Conservation (phyloP, 1,140 invertebrate species). For the Dendroctonus valens region DNA sequence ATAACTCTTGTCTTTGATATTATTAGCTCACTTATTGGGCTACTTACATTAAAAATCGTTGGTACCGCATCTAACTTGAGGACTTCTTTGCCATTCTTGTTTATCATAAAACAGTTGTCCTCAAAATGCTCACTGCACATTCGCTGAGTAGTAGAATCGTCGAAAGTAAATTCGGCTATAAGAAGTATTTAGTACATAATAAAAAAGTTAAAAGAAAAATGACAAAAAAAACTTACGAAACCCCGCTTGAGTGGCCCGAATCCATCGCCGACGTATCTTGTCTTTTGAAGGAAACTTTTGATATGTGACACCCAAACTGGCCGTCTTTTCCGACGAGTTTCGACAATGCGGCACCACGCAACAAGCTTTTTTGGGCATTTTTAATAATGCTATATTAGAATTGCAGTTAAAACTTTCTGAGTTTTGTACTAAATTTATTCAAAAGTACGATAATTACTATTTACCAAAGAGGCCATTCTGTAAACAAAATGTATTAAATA, state of each 20-base stretch:
- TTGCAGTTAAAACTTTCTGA: too few species aligned
- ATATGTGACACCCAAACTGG: constrained; percentile 6
- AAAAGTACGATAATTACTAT: too few species aligned
- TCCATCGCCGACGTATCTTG: constrained; percentile 15
- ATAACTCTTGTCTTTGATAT: neutral
- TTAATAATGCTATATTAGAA: neutral
- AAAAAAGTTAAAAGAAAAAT: neutral
- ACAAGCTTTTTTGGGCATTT: constrained; percentile 17
- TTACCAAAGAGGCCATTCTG: too few species aligned
- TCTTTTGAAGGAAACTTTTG: constrained; percentile 17
- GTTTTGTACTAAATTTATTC: too few species aligned
- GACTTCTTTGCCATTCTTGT: constrained; percentile 8
- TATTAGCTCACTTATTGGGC: neutral
- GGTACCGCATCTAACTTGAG: constrained; percentile 12
- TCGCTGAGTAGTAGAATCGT: neutral
- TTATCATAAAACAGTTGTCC: neutral
- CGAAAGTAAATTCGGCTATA: constrained; percentile 11
- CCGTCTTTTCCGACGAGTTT: constrained; percentile 15
- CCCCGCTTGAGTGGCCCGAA: constrained; percentile 2
- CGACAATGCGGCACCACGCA: constrained; percentile 14
- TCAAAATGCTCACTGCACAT: constrained; percentile 22
- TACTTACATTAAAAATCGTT: constrained; percentile 12
- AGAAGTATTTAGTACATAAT: neutral
- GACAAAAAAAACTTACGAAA: constrained; percentile 13
- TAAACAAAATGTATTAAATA: too few species aligned